Base-by-base conservation (phyloP, 1,140 invertebrate genomes). In the Drosophila triauraria region DNA sequence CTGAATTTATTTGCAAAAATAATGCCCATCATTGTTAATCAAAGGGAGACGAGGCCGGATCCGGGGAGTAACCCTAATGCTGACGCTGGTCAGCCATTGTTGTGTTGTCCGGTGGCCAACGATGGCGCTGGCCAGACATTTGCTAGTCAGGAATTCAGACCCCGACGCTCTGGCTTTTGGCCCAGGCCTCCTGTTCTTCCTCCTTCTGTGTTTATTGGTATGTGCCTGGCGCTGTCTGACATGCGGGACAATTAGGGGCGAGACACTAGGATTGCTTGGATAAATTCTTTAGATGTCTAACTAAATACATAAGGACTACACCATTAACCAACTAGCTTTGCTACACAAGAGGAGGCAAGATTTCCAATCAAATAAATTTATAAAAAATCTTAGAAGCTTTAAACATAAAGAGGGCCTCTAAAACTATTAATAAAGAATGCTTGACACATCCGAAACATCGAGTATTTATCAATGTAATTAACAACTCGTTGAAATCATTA, bases 1-100 rank as follows among this genome's bases (percentile, higher is more conserved):
- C 62, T 46, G 75, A 83, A 69, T 83, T 87, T 88, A 88, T 88
- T 87, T 84, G 74, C 77, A 88, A 88, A 88, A 87, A 84, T 88
- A 88, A 87, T 87, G 84, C 84, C 86, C 80, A 87, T 84, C 84
- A 87, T 80, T 87, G 84, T 80, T 87, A 88, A 84, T 88, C 84
- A 87, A 80, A 86, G 65, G 38, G 50, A 56, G 59, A 64, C 58
- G 42, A 17, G 27, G 25, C 43, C 43, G 38, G 48, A 44, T 62
- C 57, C 43, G 62, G 35, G 38, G 48, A 43, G 72, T 44, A 58
- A 50, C 50, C 53, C 68, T 68, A 60, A 65, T 59, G 46, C 72
- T 63, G 62, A 75, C 76, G 71, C 78, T 84, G 81, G 81, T 85
- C 77, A 85, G 75, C 78, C 67, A 84, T 80, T 80, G 83, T 80